A percentile compares a stretch with the other conserved stretches of the same genome.
Evolutionary conservation across 2,888 invertebrate species (phyloP).

Genomic region (Agonopterix alstromeriana): DNA sequence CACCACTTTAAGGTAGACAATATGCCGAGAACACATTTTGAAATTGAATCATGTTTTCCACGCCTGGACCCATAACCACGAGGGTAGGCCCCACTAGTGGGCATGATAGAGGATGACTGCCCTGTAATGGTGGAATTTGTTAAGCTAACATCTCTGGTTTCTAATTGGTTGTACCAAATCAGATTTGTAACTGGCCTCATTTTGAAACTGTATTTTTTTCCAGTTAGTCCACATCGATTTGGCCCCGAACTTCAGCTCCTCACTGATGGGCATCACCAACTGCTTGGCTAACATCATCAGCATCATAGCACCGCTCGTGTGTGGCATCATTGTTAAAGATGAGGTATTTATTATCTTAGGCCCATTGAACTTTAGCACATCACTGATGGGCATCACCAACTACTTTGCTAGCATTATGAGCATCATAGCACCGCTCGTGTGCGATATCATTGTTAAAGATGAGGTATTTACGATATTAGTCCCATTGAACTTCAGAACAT

Average conservation of each 20-base stretch:
- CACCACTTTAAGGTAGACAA: too few relatives aligned
- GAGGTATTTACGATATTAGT: constrained; percentile 58
- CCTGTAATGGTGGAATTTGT: too few relatives aligned
- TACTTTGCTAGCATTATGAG: constrained; percentile 85
- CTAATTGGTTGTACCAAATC: too few relatives aligned
- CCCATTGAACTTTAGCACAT: constrained; percentile 86
- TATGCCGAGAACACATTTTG: too few relatives aligned
- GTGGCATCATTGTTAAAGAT: constrained; percentile 81
- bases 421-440: constrained; percentile 85
- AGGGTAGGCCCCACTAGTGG: too few relatives aligned
- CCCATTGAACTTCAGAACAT: constrained; percentile 86
- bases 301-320: constrained; percentile 85
- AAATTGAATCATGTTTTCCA: too few relatives aligned
- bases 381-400: constrained; percentile 90
- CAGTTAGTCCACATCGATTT: constrained; percentile 88
- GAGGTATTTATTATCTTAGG: constrained; percentile 58
- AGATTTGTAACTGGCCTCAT: too few relatives aligned
- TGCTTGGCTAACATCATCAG: constrained; percentile 85
- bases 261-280: constrained; percentile 90
- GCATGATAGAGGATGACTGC: too few relatives aligned
- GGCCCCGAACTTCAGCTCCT: constrained; percentile 88
- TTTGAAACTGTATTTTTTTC: constrained; percentile 6
- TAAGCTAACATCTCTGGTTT: too few relatives aligned
- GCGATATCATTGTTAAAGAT: constrained; percentile 81
- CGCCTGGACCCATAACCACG: too few relatives aligned